These are phyloP conservation scores for Esox lucius DNA, from an alignment of 2,797 vertebrate species.

Conservation along the genomic window DNA sequence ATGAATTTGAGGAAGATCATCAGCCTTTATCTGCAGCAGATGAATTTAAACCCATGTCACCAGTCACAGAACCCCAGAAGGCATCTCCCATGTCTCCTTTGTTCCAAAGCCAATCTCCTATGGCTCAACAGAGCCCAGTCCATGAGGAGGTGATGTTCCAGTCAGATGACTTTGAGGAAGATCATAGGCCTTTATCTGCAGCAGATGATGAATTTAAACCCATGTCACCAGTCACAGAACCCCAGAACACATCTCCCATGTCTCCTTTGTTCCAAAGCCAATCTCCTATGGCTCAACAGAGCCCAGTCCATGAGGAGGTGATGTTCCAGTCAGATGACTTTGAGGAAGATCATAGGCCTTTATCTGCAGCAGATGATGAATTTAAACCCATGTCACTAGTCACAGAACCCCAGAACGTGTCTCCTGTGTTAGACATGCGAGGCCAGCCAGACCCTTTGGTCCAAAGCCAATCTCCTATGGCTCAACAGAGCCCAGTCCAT, in stretches of 20 bases:
- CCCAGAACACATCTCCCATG: no score
- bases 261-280: constrained; percentile 43
- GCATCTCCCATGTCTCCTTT: neutral
- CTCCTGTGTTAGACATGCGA: no score
- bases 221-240: constrained; percentile 9
- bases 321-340: constrained; percentile 5
- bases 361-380: constrained; percentile 35
- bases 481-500: neutral
- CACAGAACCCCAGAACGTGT: no score
- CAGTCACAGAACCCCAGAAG: no score
- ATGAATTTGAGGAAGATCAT: constrained; percentile 41
- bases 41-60: constrained; percentile 32
- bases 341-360: constrained; percentile 49
- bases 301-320: constrained; percentile 33
- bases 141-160: constrained; percentile 18
- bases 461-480: neutral
- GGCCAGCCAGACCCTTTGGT: neutral
- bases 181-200: constrained; percentile 43
- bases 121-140: neutral
- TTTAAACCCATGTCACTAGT: constrained; percentile 29
- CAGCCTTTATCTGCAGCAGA: constrained; percentile 42
- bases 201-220: constrained; percentile 36
- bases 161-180: constrained; percentile 29
- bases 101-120: neutral
- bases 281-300: neutral